Conservation (phyloP, 2,113 vertebrate genomes). For the Ancistrus triradiatus region DNA sequence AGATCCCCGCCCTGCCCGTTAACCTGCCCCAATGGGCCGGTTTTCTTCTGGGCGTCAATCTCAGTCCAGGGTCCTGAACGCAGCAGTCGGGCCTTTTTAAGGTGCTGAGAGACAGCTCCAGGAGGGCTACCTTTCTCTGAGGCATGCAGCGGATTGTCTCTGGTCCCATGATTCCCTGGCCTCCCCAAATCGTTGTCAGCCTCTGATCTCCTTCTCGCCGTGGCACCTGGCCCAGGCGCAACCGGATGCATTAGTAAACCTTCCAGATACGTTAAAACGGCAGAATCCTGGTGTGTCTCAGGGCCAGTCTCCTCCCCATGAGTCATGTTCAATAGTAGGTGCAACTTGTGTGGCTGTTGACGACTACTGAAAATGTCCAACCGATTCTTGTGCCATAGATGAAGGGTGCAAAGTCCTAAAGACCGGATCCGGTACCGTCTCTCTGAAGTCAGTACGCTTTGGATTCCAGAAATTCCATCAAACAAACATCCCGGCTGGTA, state of each 20-base stretch:
- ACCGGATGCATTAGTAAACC: constrained; percentile 99
- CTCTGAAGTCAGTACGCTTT: background rate
- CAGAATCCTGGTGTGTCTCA: constrained; percentile 99
- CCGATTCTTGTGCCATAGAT: constrained; percentile 50
- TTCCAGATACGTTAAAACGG: constrained; percentile 99
- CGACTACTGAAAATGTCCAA: constrained; percentile 60
- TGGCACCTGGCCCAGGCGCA: constrained; percentile 86
- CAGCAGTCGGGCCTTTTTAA: constrained; percentile 91
- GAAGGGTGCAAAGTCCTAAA: background rate
- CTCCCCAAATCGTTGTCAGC: constrained; percentile 77
- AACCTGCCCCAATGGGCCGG: constrained; percentile 75
- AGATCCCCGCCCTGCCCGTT: constrained; percentile 82
- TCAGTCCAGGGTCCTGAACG: constrained; percentile 90
- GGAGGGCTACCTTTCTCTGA: constrained; percentile 71
- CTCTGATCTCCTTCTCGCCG: constrained; percentile 79
- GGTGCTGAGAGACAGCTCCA: constrained; percentile 84
- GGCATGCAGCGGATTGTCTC: constrained; percentile 77
- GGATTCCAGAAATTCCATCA: constrained; percentile 50
- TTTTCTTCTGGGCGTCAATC: constrained; percentile 76
- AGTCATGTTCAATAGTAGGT: constrained; percentile 99
- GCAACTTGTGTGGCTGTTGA: constrained; percentile 73
- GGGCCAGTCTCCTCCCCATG: constrained; percentile 99
- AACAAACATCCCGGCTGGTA: constrained; percentile 54
- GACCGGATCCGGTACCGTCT: no score
- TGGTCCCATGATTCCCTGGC: constrained; percentile 77